Base-by-base conservation (phyloP, 1,140 invertebrate genomes). In the Heliconius himera region DNA sequence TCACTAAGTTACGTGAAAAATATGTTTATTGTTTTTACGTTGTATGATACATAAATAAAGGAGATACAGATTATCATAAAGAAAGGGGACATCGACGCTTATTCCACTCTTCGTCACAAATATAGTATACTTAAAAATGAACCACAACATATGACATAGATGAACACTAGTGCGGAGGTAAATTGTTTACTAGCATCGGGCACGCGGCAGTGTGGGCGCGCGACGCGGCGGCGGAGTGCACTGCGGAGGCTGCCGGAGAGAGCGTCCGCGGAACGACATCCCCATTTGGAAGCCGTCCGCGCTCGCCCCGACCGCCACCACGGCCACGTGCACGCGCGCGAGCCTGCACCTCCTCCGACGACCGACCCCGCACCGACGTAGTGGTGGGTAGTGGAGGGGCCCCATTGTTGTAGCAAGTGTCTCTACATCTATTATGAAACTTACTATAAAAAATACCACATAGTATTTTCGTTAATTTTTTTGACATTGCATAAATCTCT, bases 181-280 rank as follows among this genome's bases (percentile, higher is more conserved):
- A 56, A 9, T 56, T 22, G 54, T 56, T 56, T 22, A 56, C 54
- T 8, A 22, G 54, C n/a, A 9, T 9, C 9, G 60, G 29, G 8
- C 56, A 51, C 29, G 29, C 20, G 54, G 20, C 38, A 16, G 54
- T 8, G 33, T 2, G 38, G 70, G 16, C 70, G 70, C 1, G 46
- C 1, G 22, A 8, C 41, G 76, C 76, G 36, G 22, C 49, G 71
- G 6, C 20, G 51, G 36, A 66, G 60, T 51, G 36, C 51, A 75
- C 22, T 26, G 60, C n/a, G 60, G 60, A 66, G 51, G 22, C 74
- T 49, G 74, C 74, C 49, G 60, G 60, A 26, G 74, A 76, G 74
- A 76, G 74, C 77, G 20, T 74, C 36, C 77, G 72, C 46, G 77
- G 72, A 78, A 73, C 66, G 71, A 71, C 49, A 71, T 78, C 77